These are phyloP conservation scores for Trissolcus basalis DNA, from an alignment of 1,140 invertebrate species.

Conservation along the genomic window DNA sequence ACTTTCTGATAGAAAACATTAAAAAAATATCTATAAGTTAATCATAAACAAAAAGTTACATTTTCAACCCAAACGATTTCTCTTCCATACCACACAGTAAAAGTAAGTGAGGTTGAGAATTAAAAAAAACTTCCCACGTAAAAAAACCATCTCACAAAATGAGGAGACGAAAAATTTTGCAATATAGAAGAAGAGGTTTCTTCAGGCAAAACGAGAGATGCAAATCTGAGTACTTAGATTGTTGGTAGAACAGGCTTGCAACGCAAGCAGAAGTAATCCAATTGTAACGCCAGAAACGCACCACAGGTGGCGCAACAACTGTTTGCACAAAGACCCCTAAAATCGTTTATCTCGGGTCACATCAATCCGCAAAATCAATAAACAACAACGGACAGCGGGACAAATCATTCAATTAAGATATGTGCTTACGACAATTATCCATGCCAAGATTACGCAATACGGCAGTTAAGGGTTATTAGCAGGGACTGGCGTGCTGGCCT, in stretches of 20 bases:
- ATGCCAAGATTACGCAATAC: conserved; percentile 23
- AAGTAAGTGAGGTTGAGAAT: no score
- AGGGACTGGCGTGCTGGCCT: not conserved
- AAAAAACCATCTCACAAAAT: no score
- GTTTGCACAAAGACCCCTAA: conserved; percentile 18
- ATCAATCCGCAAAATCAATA: conserved; percentile 25
- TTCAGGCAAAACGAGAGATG: no score
- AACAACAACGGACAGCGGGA: conserved; percentile 9
- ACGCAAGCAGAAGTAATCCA: conserved; percentile 1
- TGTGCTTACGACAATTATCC: conserved; percentile 26
- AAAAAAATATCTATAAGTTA: no score
- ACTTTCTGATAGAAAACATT: no score
- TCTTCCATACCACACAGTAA: no score
- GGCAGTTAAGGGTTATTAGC: conserved; percentile 15
- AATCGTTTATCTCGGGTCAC: conserved; percentile 8
- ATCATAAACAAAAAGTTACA: no score
- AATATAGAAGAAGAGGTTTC: no score
- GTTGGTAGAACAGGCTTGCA: not conserved
- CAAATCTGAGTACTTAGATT: not conserved
- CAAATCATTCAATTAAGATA: conserved; percentile 39
- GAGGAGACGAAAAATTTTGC: no score
- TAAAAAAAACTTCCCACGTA: no score
- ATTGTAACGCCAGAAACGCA: conserved; percentile 8
- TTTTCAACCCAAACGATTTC: no score
- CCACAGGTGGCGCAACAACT: conserved; percentile 41